These are phyloP conservation scores for Periophthalmodon schlosseri DNA, from an alignment of 2,113 vertebrate genomes.

Conservation along the genomic window DNA sequence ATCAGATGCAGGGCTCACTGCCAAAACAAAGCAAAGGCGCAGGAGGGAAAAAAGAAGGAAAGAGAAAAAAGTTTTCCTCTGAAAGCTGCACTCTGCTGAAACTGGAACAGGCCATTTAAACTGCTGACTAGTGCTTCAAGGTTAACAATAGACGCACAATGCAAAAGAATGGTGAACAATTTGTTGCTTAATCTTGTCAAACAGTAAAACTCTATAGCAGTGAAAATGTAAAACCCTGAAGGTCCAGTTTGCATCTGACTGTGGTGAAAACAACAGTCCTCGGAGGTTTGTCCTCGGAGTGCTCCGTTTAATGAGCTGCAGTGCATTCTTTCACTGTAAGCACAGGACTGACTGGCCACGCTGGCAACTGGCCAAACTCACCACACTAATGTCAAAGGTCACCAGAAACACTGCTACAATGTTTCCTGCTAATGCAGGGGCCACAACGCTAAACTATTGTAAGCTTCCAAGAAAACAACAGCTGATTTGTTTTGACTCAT, in stretches of 20 bases:
- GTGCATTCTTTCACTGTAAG: conserved; percentile 56
- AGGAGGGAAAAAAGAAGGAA: neutral
- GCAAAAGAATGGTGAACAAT: conserved; percentile 17
- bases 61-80: conserved; percentile 40
- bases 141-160: conserved; percentile 30
- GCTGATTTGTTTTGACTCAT: neutral
- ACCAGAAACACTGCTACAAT: conserved; percentile 31
- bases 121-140: conserved; percentile 43
- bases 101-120: conserved; percentile 55
- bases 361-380: conserved; percentile 51
- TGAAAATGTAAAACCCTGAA: neutral
- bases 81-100: conserved; percentile 44
- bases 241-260: neutral
- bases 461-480: neutral
- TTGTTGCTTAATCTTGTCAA: conserved; percentile 15
- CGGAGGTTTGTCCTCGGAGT: conserved; percentile 45
- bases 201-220: conserved; percentile 1
- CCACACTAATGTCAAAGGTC: conserved; percentile 59
- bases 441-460: neutral
- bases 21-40: conserved; percentile 62
- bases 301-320: conserved; percentile 63
- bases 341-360: conserved; percentile 41
- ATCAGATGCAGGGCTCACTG: conserved; percentile 31
- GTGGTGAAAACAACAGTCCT: conserved; percentile 49
- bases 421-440: conserved; percentile 34